Evolutionary conservation across 2,113 vertebrate species (phyloP).

Genomic region (Callopanchax toddi): DNA sequence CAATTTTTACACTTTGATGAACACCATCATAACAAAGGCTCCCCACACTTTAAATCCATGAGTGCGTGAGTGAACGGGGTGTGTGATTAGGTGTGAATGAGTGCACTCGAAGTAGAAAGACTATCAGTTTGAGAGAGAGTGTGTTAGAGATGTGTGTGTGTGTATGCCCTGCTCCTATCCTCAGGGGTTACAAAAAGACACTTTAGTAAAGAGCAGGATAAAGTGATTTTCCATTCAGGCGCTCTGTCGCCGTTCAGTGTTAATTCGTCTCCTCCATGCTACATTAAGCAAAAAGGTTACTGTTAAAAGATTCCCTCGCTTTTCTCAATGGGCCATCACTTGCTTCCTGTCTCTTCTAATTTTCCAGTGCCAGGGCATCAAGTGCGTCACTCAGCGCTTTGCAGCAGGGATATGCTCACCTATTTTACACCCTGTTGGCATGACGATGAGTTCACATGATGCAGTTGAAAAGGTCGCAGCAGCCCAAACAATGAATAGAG

Average conservation of each 20-base stretch:
- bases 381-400: slow-evolving; percentile 71
- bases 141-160: slow-evolving; percentile 36
- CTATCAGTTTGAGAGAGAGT: slow-evolving; percentile 16
- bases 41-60: slow-evolving; percentile 42
- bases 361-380: slow-evolving; percentile 76
- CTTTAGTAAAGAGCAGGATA: slow-evolving; percentile 71
- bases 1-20: slow-evolving; percentile 66
- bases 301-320: slow-evolving; percentile 79
- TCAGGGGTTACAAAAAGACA: slow-evolving; percentile 68
- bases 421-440: slow-evolving; percentile 60
- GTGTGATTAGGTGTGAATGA: slow-evolving; percentile 53
- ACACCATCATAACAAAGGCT: slow-evolving; percentile 71
- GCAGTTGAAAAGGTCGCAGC: slow-evolving; percentile 35
- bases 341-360: slow-evolving; percentile 72
- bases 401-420: slow-evolving; percentile 43
- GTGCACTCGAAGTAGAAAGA: slow-evolving; percentile 24
- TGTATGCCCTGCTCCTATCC: slow-evolving; percentile 63
- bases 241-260: slow-evolving; percentile 61
- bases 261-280: slow-evolving; percentile 75
- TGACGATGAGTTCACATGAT: slow-evolving; percentile 62
- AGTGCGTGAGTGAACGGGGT: slow-evolving; percentile 43
- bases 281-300: slow-evolving; percentile 84
- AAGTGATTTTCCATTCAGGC: slow-evolving; percentile 82
- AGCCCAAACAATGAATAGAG: slow-evolving; percentile 55
- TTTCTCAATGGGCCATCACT: slow-evolving; percentile 77